phyloP scores from a whole-genome alignment of 2,797 vertebrate genomes.

The Amphiprion clarkii region DNA sequence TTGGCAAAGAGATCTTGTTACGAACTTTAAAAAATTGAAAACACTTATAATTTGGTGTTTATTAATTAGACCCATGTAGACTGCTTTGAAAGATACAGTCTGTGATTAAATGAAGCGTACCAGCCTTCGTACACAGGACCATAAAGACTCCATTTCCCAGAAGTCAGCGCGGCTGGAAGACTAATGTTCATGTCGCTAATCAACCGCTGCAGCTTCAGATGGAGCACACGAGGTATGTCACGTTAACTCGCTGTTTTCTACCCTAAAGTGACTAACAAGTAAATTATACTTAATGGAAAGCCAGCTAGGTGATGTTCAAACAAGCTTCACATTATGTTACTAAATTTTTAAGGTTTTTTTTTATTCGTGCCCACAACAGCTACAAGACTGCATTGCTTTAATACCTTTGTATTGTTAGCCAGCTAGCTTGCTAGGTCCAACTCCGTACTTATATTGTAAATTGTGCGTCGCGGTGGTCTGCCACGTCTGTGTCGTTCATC shows the following conservation, averaged over 20 bases:
- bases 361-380: not conserved
- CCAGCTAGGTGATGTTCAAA: fast-evolving
- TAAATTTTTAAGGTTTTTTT: too few relatives aligned
- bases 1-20: too few relatives aligned
- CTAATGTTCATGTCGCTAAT: not conserved
- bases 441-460: not conserved
- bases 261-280: fast-evolving
- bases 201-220: not conserved
- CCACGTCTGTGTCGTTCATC: not conserved
- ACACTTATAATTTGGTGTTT: too few relatives aligned
- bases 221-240: slow-evolving; percentile 40
- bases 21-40: too few relatives aligned
- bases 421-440: not conserved
- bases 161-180: not conserved
- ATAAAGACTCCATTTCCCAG: slow-evolving; percentile 6
- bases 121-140: too few relatives aligned
- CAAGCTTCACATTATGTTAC: fast-evolving
- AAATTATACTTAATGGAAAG: fast-evolving
- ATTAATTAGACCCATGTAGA: too few relatives aligned
- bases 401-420: slow-evolving; percentile 9
- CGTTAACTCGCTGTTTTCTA: fast-evolving
- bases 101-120: too few relatives aligned
- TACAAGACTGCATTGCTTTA: not conserved
- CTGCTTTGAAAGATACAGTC: too few relatives aligned
- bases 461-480: not conserved